Base-by-base conservation (phyloP, 1,140 invertebrate genomes). In the Papilio machaon region DNA sequence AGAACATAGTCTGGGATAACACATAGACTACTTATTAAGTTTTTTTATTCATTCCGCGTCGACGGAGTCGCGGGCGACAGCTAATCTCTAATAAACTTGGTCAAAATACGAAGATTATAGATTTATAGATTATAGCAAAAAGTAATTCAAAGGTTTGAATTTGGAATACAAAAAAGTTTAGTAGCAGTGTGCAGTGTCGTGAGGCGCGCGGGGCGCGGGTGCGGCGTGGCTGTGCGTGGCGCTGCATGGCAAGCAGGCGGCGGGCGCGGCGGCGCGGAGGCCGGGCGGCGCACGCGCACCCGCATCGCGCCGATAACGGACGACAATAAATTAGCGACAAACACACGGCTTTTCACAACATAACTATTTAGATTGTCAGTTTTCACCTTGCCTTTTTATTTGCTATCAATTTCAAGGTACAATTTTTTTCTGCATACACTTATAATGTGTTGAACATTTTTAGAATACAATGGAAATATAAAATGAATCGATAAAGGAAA, bases 231-330 rank as follows among this genome's bases (percentile, higher is more conserved):
- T 58, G n/a, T 58, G 54, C 54, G 54, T 17, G 54, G 54, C 54
- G 54, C 87, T 89, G 87, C 85, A 89, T 91, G 87, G 89, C 83
- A 89, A 91, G 81, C 80, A 86, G 83, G 75, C 81, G 82, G 78
- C 76, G 83, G 80, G 85, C 82, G 75, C 79, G 82, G 80, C 74
- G 83, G 81, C 81, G 81, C 85, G 88, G 86, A 84, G 84, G 83
- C 85, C 84, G 86, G 88, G 85, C 84, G 81, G 82, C 87, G 85
- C 88, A 84, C 87, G 86, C 87, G 90, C 90, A 83, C 91, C 91
- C 91, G 91, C 91, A 93, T 93, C 84, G 73, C 67, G 75, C 75
- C 83, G 91, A 93, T 92, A 92, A 91, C 92, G 91, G 86, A 87
- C 84, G 84, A 83, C 85, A 80, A 93, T 93, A 93, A 92, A 93